These are phyloP conservation scores for Chlorocebus sabaeus DNA, from an alignment of 2,113 vertebrate species.

Conservation along the genomic window DNA sequence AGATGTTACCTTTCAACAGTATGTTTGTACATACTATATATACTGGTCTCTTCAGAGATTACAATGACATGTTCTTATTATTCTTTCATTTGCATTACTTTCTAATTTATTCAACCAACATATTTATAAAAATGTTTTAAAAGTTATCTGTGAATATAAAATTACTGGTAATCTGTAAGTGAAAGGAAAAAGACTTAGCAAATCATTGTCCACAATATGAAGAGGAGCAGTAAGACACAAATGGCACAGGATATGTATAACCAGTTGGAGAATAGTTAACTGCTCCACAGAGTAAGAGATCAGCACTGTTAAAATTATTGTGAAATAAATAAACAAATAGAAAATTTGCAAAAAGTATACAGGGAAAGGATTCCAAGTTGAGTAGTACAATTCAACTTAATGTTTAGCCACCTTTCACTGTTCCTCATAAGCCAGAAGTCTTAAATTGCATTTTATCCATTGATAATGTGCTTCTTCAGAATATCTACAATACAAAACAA, in stretches of 20 bases:
- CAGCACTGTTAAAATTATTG: conserved; percentile 6
- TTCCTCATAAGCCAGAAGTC: neutral
- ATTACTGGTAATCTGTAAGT: neutral
- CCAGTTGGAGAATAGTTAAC: neutral
- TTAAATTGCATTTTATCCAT: neutral
- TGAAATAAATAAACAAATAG: conserved; percentile 44
- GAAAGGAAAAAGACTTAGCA: neutral
- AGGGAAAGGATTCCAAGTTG: conserved; percentile 44
- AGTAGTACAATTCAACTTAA: neutral
- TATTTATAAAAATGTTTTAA: neutral
- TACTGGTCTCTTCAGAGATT: neutral
- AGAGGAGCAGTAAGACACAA: neutral
- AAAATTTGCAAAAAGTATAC: conserved; percentile 50
- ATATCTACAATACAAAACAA: neutral
- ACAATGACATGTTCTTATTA: neutral
- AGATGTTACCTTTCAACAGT: neutral
- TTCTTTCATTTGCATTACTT: neutral
- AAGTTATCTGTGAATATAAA: neutral
- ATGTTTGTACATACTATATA: neutral
- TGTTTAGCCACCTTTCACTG: neutral
- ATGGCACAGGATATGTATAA: neutral
- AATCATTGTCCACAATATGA: neutral
- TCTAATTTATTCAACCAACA: neutral
- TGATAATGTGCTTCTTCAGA: neutral
- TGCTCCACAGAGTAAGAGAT: neutral